Evolutionary conservation across 2,797 vertebrate species (phyloP), one percentile per base, ranked within the genome.

Genomic region (Ibycter americanus): DNA sequence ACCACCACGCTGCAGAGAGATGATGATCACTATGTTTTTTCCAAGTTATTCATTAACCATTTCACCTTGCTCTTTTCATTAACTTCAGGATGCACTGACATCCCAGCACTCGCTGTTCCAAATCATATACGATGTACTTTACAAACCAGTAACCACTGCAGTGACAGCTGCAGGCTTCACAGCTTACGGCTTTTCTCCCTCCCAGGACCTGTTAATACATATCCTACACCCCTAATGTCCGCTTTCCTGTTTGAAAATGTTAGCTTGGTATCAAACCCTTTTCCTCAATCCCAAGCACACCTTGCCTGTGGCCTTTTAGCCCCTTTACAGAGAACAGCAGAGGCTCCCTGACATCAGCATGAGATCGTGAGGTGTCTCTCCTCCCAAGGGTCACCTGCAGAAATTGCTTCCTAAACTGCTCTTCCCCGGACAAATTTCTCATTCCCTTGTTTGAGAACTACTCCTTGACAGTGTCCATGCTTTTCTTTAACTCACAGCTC

Each of bases 31-130:
- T 25, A 36, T 79, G 89, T 29, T 93, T 96, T 93, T 87, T 25
- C 76, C 58, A 12, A 34, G 90, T 96, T 91, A 97, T 7, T 92
- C 79, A 96, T 97, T 97, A 96, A 96, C 93, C 2, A 5, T 29
- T 90, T 94, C 94, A 95, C 94, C 93, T 93, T 86, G 93, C 68
- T 92, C 62, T 76, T 67, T 46, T 59, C 92, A 52, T 47, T 42
- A 51, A 67, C 81, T 8, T 26, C 58, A 78, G 92, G 93, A 96
- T 93, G 90, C 90, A 44, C 34, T 34, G 40, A 44, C 67, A 65
- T 40, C 94, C 89, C 2, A 0, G 74, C 7, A 7, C 83, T 77
- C 23, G n/a, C 78, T 56, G 36, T 56, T 84, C 74, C 91, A 73
- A 66, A 47, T 25, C 13, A 3, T 15, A 38, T 7, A 56, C 15